phyloP scores from a whole-genome alignment of 2,113 vertebrate genomes.

The Gobius niger region DNA sequence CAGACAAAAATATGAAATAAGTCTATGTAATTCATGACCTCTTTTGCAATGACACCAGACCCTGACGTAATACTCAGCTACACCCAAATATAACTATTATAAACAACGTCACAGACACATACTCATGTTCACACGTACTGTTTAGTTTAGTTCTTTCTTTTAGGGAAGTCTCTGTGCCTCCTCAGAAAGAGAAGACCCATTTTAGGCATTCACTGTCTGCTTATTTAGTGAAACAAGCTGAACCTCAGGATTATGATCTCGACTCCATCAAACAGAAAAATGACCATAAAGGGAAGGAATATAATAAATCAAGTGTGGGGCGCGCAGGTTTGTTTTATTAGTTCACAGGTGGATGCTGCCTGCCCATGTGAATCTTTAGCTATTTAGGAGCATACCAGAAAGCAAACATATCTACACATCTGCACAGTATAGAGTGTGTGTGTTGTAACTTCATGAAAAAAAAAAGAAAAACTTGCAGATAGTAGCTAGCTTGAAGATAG shows the following conservation, averaged over 20 bases:
- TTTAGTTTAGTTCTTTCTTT: neutral
- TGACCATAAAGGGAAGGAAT: constrained; percentile 17
- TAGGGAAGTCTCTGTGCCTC: constrained; percentile 3
- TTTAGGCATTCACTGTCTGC: constrained; percentile 18
- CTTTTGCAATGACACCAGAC: neutral
- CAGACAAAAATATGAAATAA: neutral
- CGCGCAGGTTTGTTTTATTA: neutral
- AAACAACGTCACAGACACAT: constrained; percentile 3
- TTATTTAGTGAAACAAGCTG: constrained; percentile 9
- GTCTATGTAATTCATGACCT: neutral
- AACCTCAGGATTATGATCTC: constrained; percentile 14
- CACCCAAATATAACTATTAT: neutral
- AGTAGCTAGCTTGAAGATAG: no score
- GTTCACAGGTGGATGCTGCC: neutral
- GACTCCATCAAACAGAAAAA: constrained; percentile 13
- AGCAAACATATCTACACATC: neutral
- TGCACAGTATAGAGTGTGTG: neutral
- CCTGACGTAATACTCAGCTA: neutral
- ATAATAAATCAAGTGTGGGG: neutral
- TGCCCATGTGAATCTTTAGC: neutral
- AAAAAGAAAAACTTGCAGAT: no score
- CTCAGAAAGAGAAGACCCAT: constrained; percentile 20
- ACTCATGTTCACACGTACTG: neutral
- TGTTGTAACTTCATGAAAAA: no score
- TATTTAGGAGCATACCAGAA: neutral